phyloP scores from a whole-genome alignment of 2,888 invertebrate genomes.

The Diaphora mendica region DNA sequence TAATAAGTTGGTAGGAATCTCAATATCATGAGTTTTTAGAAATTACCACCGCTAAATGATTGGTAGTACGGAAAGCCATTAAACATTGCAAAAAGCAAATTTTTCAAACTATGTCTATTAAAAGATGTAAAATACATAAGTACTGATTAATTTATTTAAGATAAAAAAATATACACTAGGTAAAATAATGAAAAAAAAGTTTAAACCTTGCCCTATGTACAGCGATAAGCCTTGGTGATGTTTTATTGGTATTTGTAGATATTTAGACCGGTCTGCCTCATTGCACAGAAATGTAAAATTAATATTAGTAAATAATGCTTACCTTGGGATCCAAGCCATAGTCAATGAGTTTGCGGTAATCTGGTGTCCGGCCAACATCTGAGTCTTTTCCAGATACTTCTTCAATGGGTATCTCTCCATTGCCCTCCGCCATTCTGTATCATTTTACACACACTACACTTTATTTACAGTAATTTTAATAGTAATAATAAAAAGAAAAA shows the following conservation, averaged over 20 bases:
- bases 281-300: not conserved
- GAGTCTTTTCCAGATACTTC: conserved; percentile 89
- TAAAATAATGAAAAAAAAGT: not conserved
- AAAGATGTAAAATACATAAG: not conserved
- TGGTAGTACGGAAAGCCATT: not conserved
- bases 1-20: not conserved
- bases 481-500: conserved; percentile 48
- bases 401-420: conserved; percentile 93
- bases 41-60: not conserved
- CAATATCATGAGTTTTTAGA: not conserved
- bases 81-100: not conserved
- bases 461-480: conserved; percentile 44
- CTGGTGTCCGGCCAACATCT: conserved; percentile 92
- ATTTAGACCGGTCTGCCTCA: not conserved
- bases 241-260: not conserved
- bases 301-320: conserved; percentile 46
- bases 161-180: not conserved
- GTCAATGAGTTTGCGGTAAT: conserved; percentile 97
- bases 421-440: conserved; percentile 93
- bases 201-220: not conserved
- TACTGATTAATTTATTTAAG: not conserved
- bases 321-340: conserved; percentile 98
- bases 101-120: not conserved
- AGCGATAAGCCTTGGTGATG: not conserved
- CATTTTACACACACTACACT: conserved; percentile 78